Conservation (phyloP, 2,888 invertebrate genomes). For the Acleris emargana region DNA sequence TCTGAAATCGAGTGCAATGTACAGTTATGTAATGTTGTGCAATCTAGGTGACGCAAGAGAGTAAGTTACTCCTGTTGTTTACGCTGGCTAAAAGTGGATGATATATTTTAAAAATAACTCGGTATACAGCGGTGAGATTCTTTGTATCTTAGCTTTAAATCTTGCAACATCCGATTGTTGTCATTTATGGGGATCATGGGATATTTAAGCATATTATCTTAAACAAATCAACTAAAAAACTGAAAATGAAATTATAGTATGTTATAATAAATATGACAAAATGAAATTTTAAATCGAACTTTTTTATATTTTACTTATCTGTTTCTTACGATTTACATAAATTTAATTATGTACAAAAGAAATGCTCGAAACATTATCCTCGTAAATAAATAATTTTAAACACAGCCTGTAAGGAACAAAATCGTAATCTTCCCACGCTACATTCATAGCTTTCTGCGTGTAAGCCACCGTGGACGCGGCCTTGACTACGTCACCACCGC, state of each 20-base stretch:
- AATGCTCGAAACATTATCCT: neutral
- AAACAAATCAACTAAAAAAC: too few relatives aligned
- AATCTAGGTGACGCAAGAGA: neutral
- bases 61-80: slow-evolving; percentile 1
- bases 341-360: too few relatives aligned
- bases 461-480: slow-evolving; percentile 17
- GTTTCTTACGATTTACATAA: too few relatives aligned
- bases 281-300: too few relatives aligned
- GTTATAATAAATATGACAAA: too few relatives aligned
- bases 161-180: too few relatives aligned
- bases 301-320: too few relatives aligned
- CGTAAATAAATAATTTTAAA: neutral
- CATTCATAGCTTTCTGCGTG: slow-evolving; percentile 10
- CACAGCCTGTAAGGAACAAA: slow-evolving; percentile 21
- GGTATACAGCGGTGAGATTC: neutral
- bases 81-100: too few relatives aligned
- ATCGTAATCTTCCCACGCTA: slow-evolving; percentile 16
- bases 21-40: slow-evolving; percentile 2
- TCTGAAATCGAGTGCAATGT: slow-evolving; percentile 24
- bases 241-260: too few relatives aligned
- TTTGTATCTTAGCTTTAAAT: too few relatives aligned
- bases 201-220: too few relatives aligned
- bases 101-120: neutral
- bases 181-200: too few relatives aligned
- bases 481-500: slow-evolving; percentile 7